Evolutionary conservation across 2,888 invertebrate species (phyloP).

Genomic region (Drosophila tanythrix): DNA sequence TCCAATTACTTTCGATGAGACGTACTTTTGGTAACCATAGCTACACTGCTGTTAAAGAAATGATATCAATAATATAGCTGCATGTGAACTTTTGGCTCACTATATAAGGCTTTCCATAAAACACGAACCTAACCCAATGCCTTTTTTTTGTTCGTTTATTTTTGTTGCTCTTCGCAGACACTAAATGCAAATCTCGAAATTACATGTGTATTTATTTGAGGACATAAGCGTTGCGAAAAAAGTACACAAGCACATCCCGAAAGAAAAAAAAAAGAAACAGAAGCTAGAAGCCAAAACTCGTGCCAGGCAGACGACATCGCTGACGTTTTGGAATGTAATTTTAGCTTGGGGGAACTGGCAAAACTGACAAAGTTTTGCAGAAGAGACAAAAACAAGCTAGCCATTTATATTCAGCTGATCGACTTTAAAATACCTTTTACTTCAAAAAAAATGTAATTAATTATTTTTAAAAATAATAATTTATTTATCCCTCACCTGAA

Average conservation of each 20-base stretch:
- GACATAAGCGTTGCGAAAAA: conserved; percentile 43
- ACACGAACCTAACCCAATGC: background rate
- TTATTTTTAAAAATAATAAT: too few species aligned
- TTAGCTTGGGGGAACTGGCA: conserved; percentile 62
- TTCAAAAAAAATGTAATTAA: too few species aligned
- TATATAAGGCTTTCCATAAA: background rate
- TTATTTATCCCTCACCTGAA: too few species aligned
- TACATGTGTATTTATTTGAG: conserved; percentile 75
- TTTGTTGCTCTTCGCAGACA: conserved; percentile 31
- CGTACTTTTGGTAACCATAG: background rate
- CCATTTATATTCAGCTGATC: background rate
- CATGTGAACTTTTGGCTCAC: background rate
- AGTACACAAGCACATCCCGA: conserved; percentile 12
- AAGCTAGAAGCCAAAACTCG: conserved; percentile 33
- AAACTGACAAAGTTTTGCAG: conserved; percentile 67
- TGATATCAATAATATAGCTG: background rate
- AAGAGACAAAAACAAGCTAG: conserved; percentile 34
- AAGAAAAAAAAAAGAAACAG: background rate
- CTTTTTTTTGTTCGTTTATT: background rate
- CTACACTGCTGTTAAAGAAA: background rate
- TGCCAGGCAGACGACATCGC: conserved; percentile 55
- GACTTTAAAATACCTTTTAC: conserved; percentile 12
- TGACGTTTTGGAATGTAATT: conserved; percentile 79
- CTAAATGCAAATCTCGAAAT: conserved; percentile 75
- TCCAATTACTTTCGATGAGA: background rate